Base-by-base conservation (phyloP, 2,113 vertebrate genomes). In the Nycticorax nycticorax region DNA sequence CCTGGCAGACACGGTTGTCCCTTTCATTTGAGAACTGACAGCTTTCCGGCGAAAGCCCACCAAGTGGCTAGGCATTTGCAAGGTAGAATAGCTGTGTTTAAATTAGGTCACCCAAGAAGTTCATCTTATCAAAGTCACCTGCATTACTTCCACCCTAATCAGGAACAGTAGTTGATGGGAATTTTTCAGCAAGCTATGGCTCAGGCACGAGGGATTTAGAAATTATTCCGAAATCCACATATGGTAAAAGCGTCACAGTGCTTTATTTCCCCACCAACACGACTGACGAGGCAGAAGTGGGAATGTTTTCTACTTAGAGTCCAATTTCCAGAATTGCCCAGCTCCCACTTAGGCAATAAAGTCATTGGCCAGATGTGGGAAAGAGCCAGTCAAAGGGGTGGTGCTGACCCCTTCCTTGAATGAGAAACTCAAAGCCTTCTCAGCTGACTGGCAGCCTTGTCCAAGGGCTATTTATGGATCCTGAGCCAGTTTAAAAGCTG, bases 361-460 rank as follows among this genome's bases (percentile, higher is more conserved):
- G 43, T 87, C 76, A 33, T 94, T 77, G 88, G 83, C 64, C 95
- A 96, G 91, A 94, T 91, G 95, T 94, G 73, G 35, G 60, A 63
- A 75, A 89, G n/a, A 75, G 56, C 33, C 55, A 80, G 53, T 74
- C 23, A 27, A 85, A 95, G 78, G 18, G 43, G 26, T 63, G 68
- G 73, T 96, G 73, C 79, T 91, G 81, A 92, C 52, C 47, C 64
- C 33, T 88, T 80, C n/a, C 56, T 64, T 7, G 2, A 89, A 55
- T 20, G 72, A 81, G 88, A 88, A 86, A 95, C 85, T 88, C 86
- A 88, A 89, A 93, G 88, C 64, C 86, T 85, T 73, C 84, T 93
- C 77, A 88, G 89, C 81, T 91, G 94, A 57, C 77, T 79, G 78
- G 41, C 73, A 88, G 87, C 78, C 76, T 85, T 79, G 18, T 85